Evolutionary conservation across 2,113 vertebrate species (phyloP).

Genomic region (Gobius niger): DNA sequence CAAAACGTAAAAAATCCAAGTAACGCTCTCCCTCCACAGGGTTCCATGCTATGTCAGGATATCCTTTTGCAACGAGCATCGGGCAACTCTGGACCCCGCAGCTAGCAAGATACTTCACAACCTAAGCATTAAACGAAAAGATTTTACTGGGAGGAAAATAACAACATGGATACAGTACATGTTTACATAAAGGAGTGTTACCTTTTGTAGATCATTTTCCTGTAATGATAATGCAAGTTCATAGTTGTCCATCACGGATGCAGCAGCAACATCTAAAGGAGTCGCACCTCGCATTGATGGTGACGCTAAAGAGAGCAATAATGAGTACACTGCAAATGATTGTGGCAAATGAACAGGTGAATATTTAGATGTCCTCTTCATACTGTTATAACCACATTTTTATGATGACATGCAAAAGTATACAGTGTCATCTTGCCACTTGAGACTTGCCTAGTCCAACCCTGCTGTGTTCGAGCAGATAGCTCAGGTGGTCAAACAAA

Average conservation of each 20-base stretch:
- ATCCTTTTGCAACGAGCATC: constrained; percentile 88
- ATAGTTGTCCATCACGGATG: constrained; percentile 97
- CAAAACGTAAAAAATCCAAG: constrained; percentile 92
- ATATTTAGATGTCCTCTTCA: too few relatives aligned
- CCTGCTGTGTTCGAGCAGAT: constrained; percentile 92
- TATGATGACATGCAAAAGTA: too few relatives aligned
- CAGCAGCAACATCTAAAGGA: constrained; percentile 92
- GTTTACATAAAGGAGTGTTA: constrained; percentile 7
- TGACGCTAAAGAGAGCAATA: constrained; percentile 77
- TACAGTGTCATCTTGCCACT: too few relatives aligned
- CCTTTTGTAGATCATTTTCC: constrained; percentile 90
- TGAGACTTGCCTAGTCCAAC: constrained; percentile 87
- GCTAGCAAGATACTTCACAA: constrained; percentile 89
- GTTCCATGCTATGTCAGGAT: constrained; percentile 95
- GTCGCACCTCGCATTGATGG: constrained; percentile 96
- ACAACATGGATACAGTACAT: neutral
- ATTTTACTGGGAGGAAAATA: neutral
- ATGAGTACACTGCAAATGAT: neutral
- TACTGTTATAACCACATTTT: too few relatives aligned
- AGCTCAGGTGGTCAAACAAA: constrained; percentile 96
- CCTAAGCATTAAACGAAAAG: constrained; percentile 68
- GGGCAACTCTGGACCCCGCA: constrained; percentile 90
- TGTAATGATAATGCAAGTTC: constrained; percentile 89
- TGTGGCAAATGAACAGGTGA: neutral
- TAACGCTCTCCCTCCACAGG: constrained; percentile 96